Percentiles rank a stretch among this genome's conserved stretches.
These are phyloP conservation scores for Cryptoleucopteryx plumbea DNA, from an alignment of 2,113 vertebrate species.

Conservation along the genomic window DNA sequence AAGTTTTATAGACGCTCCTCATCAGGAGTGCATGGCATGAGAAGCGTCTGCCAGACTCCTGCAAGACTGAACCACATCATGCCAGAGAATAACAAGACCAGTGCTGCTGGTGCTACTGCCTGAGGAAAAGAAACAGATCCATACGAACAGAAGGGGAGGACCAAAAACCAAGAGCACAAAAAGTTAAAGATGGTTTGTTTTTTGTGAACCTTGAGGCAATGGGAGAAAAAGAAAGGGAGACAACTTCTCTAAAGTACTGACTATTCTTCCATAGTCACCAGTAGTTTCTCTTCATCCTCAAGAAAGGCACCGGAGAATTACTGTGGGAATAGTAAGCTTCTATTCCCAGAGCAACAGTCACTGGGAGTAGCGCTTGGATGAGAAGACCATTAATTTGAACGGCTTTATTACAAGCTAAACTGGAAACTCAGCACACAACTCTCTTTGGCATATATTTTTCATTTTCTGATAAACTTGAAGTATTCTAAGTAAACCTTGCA, in stretches of 20 bases:
- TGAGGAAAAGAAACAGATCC: neutral
- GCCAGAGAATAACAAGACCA: neutral
- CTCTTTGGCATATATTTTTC: neutral
- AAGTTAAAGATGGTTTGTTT: neutral
- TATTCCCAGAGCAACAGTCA: neutral
- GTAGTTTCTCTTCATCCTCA: neutral
- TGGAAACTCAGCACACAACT: neutral
- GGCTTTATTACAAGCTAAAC: slow-evolving; percentile 1
- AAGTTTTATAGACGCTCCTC: neutral
- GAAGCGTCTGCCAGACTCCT: neutral
- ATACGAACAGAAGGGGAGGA: neutral
- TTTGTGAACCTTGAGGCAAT: neutral
- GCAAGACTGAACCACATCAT: neutral
- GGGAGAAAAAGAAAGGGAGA: neutral
- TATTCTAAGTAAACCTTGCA: neutral
- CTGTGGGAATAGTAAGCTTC: neutral
- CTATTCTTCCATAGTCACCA: neutral
- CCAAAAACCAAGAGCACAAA: neutral
- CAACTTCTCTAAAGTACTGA: neutral
- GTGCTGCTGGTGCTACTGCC: neutral
- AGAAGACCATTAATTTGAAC: neutral
- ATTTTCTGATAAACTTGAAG: neutral
- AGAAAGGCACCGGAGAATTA: neutral
- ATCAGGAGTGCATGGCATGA: neutral
- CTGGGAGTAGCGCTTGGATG: neutral